Evolutionary conservation across 2,888 invertebrate genomes (phyloP).

Genomic region (Agelastica alni): DNA sequence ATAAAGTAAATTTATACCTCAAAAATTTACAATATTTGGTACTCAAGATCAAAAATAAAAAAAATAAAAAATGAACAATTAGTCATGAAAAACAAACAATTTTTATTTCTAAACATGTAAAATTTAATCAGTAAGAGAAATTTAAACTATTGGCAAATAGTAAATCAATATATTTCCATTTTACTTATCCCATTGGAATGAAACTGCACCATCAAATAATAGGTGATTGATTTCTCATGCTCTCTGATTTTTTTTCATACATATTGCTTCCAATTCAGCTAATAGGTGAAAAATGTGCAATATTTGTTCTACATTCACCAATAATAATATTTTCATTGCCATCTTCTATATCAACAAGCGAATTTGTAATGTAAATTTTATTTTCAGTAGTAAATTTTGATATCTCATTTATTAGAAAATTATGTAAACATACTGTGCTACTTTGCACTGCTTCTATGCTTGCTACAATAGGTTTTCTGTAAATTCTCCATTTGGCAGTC

Average conservation of each 20-base stretch:
- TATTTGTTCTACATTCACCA: constrained; percentile 24
- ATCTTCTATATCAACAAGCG: constrained; percentile 16
- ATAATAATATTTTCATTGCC: constrained; percentile 17
- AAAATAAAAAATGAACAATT: too few relatives aligned
- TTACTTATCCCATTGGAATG: constrained; percentile 28
- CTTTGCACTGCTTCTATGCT: background rate
- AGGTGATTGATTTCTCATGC: constrained; percentile 21
- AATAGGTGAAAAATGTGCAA: constrained; percentile 5
- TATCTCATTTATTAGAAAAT: constrained; percentile 6
- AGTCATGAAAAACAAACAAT: too few relatives aligned
- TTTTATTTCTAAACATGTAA: too few relatives aligned
- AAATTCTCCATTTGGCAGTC: constrained; percentile 1
- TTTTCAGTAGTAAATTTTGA: constrained; percentile 3
- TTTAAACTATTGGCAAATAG: too few relatives aligned
- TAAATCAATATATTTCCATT: too few relatives aligned
- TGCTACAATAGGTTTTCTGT: background rate
- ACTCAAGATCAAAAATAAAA: too few relatives aligned
- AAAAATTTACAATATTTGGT: too few relatives aligned
- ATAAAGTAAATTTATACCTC: too few relatives aligned
- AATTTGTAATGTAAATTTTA: constrained; percentile 9
- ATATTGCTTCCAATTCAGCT: constrained; percentile 20
- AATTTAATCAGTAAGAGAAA: too few relatives aligned
- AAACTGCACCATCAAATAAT: constrained; percentile 22
- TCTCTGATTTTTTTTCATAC: constrained; percentile 15
- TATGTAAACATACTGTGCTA: background rate